Percentiles rank a stretch among this genome's conserved stretches.
Conservation (phyloP, 2,797 vertebrate species). For the Ctenopoma kingsleyae region DNA sequence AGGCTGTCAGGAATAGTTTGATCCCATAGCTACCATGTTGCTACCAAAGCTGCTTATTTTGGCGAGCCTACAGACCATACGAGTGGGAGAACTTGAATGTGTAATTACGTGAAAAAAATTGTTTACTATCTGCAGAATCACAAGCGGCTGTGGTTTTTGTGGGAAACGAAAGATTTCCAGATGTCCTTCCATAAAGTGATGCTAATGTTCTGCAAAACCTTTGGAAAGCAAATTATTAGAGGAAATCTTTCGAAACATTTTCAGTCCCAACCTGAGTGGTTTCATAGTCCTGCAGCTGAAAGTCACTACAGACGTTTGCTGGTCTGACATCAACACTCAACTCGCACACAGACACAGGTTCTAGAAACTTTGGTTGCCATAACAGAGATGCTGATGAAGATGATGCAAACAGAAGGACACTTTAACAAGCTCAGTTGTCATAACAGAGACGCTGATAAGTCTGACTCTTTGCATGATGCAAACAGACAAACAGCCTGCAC, state of each 20-base stretch:
- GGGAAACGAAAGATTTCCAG: conserved; percentile 40
- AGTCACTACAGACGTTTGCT: not conserved
- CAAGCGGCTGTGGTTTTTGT: conserved; percentile 27
- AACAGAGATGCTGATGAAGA: conserved; percentile 45
- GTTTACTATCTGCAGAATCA: conserved; percentile 41
- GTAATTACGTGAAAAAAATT: conserved; percentile 20
- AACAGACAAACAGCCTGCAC: conserved; percentile 7
- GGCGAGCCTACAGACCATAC: conserved; percentile 19
- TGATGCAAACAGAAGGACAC: conserved; percentile 45
- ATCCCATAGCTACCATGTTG: not conserved
- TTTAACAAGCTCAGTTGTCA: conserved; percentile 39
- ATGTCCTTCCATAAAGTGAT: conserved; percentile 25
- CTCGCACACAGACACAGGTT: not conserved
- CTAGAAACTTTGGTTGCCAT: conserved; percentile 46
- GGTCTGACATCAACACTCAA: not conserved
- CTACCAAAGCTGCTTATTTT: conserved; percentile 23
- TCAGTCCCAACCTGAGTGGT: not conserved
- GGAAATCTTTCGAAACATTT: conserved; percentile 4
- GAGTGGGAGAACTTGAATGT: conserved; percentile 4
- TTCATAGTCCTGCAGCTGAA: not conserved
- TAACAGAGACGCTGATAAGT: conserved; percentile 56
- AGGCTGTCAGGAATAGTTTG: too few species aligned
- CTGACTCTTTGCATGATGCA: conserved; percentile 44
- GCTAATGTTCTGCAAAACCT: not conserved
- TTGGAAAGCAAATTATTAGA: not conserved